Conservation (phyloP, 2,797 vertebrate species). For the Syndactyla subalaris region DNA sequence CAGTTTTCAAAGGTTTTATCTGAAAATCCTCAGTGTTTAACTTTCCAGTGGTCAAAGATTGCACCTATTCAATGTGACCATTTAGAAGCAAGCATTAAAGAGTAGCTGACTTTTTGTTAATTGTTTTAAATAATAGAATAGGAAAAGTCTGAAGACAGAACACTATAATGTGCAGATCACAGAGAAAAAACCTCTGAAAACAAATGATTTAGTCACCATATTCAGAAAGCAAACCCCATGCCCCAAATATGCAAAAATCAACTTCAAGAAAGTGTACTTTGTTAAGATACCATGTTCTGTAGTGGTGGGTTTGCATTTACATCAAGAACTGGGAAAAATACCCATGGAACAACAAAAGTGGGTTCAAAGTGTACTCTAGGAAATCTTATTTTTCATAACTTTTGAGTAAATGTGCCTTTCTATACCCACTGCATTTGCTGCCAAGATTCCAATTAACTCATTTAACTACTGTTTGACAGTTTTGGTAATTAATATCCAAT, state of each 20-base stretch:
- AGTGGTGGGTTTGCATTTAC: slow-evolving; percentile 37
- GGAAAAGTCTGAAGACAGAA: neutral
- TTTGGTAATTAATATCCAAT: slow-evolving; percentile 16
- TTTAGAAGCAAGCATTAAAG: neutral
- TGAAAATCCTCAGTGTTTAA: neutral
- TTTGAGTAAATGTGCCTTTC: slow-evolving; percentile 35
- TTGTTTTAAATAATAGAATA: neutral
- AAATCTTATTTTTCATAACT: slow-evolving; percentile 13
- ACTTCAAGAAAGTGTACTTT: neutral
- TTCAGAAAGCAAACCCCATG: neutral
- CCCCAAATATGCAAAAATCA: neutral
- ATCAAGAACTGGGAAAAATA: slow-evolving; percentile 46
- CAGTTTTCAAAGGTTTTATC: neutral
- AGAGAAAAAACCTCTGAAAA: neutral
- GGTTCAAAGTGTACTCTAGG: slow-evolving; percentile 38
- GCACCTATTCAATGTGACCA: neutral
- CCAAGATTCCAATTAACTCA: slow-evolving; percentile 48
- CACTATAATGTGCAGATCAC: neutral
- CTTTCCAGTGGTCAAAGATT: neutral
- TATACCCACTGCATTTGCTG: slow-evolving; percentile 4
- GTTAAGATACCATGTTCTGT: neutral
- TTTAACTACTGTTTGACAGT: slow-evolving; percentile 2
- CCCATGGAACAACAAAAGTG: neutral
- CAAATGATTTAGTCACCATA: neutral
- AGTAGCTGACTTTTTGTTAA: neutral